These are phyloP conservation scores for Anthopleura sola DNA, from an alignment of 64 coral and sea anemone species.

Conservation along the genomic window DNA sequence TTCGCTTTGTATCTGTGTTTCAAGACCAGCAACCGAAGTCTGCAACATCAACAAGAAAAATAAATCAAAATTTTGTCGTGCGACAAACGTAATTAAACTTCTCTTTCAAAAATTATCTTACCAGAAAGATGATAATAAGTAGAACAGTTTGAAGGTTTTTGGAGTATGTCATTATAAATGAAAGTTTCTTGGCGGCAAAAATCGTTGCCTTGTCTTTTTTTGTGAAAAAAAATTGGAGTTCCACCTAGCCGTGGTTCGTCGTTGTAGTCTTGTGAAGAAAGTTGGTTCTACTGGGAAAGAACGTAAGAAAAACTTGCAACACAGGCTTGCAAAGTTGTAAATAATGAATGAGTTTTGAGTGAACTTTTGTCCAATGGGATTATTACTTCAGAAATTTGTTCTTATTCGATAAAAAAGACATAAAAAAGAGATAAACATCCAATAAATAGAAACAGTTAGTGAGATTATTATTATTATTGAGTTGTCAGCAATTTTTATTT, in stretches of 20 bases:
- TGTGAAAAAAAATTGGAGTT: neutral
- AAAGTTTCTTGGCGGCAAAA: constrained; percentile 11
- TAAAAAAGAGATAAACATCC: neutral
- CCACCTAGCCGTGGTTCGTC: neutral
- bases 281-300: neutral
- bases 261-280: neutral
- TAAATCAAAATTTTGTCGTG: neutral
- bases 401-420: neutral
- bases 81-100: neutral
- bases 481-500: no score
- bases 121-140: neutral
- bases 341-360: neutral
- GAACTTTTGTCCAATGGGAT: neutral
- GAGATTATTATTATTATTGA: no score
- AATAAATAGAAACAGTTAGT: neutral
- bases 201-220: constrained; percentile 32
- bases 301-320: neutral
- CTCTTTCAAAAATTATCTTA: neutral
- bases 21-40: neutral
- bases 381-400: neutral
- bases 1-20: constrained; percentile 3
- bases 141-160: constrained; percentile 7
- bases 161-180: neutral
- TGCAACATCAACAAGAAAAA: neutral
- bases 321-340: neutral